A percentile compares a stretch with the other conserved stretches of the same genome.
Conservation (phyloP, 1,140 invertebrate species). For the Mactra quadrangularis region DNA sequence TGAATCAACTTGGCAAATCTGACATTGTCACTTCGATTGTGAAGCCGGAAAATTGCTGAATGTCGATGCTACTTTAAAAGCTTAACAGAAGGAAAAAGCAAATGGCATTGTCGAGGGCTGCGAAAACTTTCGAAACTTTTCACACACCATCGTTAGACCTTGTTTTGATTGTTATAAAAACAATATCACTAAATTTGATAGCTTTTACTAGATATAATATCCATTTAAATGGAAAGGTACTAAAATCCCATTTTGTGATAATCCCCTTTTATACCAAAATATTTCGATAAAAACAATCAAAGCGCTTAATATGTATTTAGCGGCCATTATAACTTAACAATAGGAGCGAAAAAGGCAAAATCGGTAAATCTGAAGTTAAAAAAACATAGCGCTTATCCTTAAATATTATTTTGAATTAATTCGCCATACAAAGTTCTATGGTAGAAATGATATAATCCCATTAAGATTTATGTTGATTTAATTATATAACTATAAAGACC, state of each 20-base stretch:
- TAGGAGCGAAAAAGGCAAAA: background rate
- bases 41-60: too few relatives aligned
- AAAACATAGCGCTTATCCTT: background rate
- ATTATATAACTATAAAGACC: slow-evolving; percentile 34
- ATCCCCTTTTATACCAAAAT: slow-evolving; percentile 21
- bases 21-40: too few relatives aligned
- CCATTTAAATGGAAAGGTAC: background rate
- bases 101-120: too few relatives aligned
- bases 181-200: slow-evolving; percentile 3
- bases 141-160: background rate
- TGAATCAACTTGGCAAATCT: too few relatives aligned
- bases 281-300: slow-evolving; percentile 55
- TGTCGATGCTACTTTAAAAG: too few relatives aligned
- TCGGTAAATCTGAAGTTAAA: background rate
- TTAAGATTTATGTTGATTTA: slow-evolving; percentile 43
- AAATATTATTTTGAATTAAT: background rate
- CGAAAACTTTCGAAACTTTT: too few relatives aligned
- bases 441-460: slow-evolving; percentile 18
- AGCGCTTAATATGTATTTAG: slow-evolving; percentile 20
- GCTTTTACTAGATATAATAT: slow-evolving; percentile 32
- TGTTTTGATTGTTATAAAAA: background rate
- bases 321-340: background rate
- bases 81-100: too few relatives aligned
- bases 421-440: background rate
- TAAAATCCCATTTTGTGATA: slow-evolving; percentile 40